Percentiles rank a stretch among this genome's conserved stretches.
These are phyloP conservation scores for Sebastes nivosus DNA, from an alignment of 2,797 vertebrate genomes.

Conservation along the genomic window DNA sequence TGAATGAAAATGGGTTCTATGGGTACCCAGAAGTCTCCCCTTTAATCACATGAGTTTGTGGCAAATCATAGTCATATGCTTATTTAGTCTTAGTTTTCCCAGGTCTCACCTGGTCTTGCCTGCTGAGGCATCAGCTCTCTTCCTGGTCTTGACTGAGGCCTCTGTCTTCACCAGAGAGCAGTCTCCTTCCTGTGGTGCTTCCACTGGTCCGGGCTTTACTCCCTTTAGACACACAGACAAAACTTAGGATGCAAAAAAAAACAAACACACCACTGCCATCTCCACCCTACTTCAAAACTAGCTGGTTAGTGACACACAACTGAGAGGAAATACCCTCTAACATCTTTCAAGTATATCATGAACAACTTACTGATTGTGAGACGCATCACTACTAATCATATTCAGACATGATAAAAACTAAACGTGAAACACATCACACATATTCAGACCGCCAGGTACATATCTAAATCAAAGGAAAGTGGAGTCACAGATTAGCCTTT, in stretches of 20 bases:
- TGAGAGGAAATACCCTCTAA: not conserved
- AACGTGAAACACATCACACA: not conserved
- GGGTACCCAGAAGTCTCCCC: too few species aligned
- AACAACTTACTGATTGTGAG: not conserved
- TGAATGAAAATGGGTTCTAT: too few species aligned
- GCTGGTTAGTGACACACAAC: not conserved
- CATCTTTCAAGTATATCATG: not conserved
- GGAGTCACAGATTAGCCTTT: not conserved
- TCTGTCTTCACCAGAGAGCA: slow-evolving; percentile 81
- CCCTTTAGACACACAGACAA: slow-evolving; percentile 65
- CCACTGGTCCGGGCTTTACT: slow-evolving; percentile 54
- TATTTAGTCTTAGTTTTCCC: not conserved
- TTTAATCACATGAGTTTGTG: too few species aligned
- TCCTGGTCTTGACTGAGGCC: slow-evolving; percentile 70
- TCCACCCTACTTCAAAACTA: not conserved
- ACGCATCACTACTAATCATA: not conserved
- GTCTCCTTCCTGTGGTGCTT: slow-evolving; percentile 67
- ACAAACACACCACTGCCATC: not conserved
- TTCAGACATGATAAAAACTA: not conserved
- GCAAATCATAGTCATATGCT: too few species aligned
- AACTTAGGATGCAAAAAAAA: not conserved
- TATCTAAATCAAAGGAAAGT: not conserved
- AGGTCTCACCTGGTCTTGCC: slow-evolving; percentile 78
- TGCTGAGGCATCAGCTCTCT: slow-evolving; percentile 68
- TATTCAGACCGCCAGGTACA: not conserved